These are phyloP conservation scores for Catharus minimus DNA, from an alignment of 2,113 vertebrate species.

Conservation along the genomic window DNA sequence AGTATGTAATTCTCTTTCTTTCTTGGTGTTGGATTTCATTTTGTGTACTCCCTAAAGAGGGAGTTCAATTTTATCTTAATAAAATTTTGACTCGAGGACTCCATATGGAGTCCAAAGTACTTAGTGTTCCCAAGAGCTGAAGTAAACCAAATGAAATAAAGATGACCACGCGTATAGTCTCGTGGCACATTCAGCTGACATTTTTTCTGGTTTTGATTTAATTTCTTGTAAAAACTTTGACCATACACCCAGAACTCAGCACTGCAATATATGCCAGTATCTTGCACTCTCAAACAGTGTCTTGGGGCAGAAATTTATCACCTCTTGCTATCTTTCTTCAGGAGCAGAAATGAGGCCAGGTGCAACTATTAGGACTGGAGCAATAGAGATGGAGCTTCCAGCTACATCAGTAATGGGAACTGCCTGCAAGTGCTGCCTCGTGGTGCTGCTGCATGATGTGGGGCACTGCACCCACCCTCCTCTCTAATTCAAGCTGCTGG, in stretches of 20 bases:
- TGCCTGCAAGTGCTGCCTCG: neutral
- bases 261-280: neutral
- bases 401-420: neutral
- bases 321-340: neutral
- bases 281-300: neutral
- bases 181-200: neutral
- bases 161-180: neutral
- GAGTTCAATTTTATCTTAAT: conserved; percentile 46
- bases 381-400: neutral
- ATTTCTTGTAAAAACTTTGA: neutral
- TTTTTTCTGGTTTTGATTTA: neutral
- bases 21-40: conserved; percentile 29
- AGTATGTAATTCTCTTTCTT: conserved; percentile 31
- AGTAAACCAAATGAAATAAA: conserved; percentile 15
- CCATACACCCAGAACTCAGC: neutral
- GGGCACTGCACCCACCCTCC: neutral
- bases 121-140: conserved; percentile 6
- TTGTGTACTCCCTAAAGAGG: neutral
- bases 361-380: neutral
- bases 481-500: neutral
- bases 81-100: conserved; percentile 31
- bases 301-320: neutral
- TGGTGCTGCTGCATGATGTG: neutral
- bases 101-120: conserved; percentile 12
- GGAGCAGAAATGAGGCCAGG: neutral